A percentile compares a stretch with the other conserved stretches of the same genome.
Evolutionary conservation across 2,888 invertebrate genomes (phyloP).

Genomic region (Synanthedon andrenaeformis): DNA sequence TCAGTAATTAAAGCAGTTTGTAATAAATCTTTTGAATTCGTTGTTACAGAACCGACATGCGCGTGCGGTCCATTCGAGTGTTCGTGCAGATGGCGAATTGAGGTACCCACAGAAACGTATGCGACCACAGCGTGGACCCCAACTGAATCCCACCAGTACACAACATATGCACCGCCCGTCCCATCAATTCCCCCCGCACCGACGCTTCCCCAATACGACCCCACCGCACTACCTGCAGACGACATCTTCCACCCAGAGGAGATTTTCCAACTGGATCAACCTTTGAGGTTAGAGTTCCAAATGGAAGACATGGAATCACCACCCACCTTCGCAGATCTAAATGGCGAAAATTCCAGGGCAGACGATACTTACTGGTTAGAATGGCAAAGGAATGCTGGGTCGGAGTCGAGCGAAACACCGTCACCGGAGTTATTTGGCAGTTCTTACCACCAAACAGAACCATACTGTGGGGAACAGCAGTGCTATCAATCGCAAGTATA

Average conservation of each 20-base stretch:
- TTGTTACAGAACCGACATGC: slow-evolving; percentile 70
- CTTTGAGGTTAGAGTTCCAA: slow-evolving; percentile 74
- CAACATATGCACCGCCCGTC: slow-evolving; percentile 37
- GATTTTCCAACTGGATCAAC: slow-evolving; percentile 82
- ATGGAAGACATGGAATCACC: slow-evolving; percentile 71
- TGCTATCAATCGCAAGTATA: slow-evolving; percentile 42
- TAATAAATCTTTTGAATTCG: no score
- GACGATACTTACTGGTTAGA: slow-evolving; percentile 73
- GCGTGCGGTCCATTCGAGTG: slow-evolving; percentile 83
- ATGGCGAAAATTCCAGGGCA: slow-evolving; percentile 76
- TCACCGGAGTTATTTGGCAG: slow-evolving; percentile 67
- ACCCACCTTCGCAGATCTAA: slow-evolving; percentile 78
- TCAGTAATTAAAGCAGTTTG: no score
- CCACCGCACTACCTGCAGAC: slow-evolving; percentile 70
- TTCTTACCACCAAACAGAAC: slow-evolving; percentile 48
- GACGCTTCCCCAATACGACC: slow-evolving; percentile 66
- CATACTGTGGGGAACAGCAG: slow-evolving; percentile 48
- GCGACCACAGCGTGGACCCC: slow-evolving; percentile 44
- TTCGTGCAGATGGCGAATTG: slow-evolving; percentile 69
- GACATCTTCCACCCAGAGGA: slow-evolving; percentile 83
- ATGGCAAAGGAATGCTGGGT: slow-evolving; percentile 60
- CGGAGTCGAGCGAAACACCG: slow-evolving; percentile 66
- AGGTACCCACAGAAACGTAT: slow-evolving; percentile 41
- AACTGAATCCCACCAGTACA: slow-evolving; percentile 37
- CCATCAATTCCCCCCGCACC: slow-evolving; percentile 35